phyloP scores from a whole-genome alignment of 1,140 invertebrate species.

The Bombus breviceps region DNA sequence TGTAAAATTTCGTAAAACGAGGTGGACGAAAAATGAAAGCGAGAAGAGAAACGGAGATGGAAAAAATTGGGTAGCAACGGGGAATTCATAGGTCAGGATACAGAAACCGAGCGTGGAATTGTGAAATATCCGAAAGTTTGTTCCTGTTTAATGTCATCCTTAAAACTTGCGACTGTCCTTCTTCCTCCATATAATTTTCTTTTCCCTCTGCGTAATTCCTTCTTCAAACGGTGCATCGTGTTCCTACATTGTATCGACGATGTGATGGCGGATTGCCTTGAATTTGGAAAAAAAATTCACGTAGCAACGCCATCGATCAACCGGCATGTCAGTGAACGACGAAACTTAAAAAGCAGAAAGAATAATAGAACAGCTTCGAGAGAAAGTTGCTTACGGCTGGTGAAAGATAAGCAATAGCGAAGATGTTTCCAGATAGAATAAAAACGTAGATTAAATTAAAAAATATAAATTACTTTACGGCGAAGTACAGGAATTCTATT shows the following conservation, averaged over 20 bases:
- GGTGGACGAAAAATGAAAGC: not conserved
- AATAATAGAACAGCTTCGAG: not conserved
- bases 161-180: conserved; percentile 8
- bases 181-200: not conserved
- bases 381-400: not conserved
- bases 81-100: conserved; percentile 48
- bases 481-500: not conserved
- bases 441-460: not conserved
- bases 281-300: not conserved
- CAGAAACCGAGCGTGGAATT: conserved; percentile 57
- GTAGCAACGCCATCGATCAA: not conserved
- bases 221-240: not conserved
- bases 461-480: too few species aligned
- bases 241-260: conserved; percentile 8
- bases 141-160: conserved; percentile 42
- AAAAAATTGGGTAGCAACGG: not conserved
- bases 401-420: not conserved
- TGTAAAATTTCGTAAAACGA: conserved; percentile 52
- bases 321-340: not conserved
- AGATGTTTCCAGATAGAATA: not conserved
- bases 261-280: not conserved
- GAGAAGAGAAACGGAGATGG: too few species aligned
- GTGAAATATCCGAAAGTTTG: conserved; percentile 57
- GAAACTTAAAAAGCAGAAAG: not conserved
- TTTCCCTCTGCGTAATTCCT: not conserved